These are phyloP conservation scores for Tipula lateralis DNA, from an alignment of 2,888 invertebrate species.

Conservation along the genomic window DNA sequence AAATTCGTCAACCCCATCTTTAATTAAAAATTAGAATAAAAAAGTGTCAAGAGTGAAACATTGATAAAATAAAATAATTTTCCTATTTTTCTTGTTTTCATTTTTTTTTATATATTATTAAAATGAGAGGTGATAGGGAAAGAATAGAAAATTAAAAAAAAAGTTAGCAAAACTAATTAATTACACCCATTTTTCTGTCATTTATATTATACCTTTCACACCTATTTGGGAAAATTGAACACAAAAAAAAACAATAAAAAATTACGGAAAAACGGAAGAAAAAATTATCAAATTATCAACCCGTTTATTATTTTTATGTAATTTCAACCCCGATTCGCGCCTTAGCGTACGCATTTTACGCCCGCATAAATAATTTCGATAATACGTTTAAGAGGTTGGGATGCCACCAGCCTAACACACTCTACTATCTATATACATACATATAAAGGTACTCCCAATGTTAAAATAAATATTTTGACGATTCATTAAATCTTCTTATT, in stretches of 20 bases:
- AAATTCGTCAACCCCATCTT: conserved; percentile 25
- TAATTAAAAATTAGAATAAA: conserved; percentile 27
- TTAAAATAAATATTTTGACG: neutral
- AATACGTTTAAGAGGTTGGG: neutral
- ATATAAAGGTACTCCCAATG: neutral
- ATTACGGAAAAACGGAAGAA: neutral
- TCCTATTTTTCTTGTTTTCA: conserved; percentile 3
- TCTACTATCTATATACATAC: neutral
- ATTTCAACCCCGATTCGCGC: neutral
- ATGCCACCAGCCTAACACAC: neutral
- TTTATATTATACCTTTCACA: conserved; percentile 30
- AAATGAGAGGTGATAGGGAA: conserved; percentile 28
- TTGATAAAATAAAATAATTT: conserved; percentile 27
- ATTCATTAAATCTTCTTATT: neutral
- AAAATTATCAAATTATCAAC: conserved; percentile 25
- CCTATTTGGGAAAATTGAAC: conserved; percentile 27
- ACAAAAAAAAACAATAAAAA: conserved; percentile 20
- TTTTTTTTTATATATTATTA: neutral
- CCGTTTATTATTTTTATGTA: conserved; percentile 19
- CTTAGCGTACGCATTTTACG: neutral
- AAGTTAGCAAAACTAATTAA: conserved; percentile 29
- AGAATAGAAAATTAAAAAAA: conserved; percentile 27
- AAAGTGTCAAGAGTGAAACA: conserved; percentile 28
- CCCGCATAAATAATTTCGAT: neutral
- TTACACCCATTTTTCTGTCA: conserved; percentile 30